A percentile compares a stretch with the other conserved stretches of the same genome.
Evolutionary conservation across 1,140 invertebrate species (phyloP).

Genomic region (Heliconius melpomene): DNA sequence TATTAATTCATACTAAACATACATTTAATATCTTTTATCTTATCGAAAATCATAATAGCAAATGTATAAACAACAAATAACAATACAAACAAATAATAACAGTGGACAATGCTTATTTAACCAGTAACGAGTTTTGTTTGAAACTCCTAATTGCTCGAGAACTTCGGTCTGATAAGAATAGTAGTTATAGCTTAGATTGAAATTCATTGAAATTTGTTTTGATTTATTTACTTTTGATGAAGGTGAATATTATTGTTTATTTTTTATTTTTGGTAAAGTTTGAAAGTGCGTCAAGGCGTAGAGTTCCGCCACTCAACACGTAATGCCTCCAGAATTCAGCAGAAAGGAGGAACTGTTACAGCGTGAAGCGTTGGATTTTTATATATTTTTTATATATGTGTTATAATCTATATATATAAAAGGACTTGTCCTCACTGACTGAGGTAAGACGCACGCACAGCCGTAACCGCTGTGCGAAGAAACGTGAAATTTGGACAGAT

Average conservation of each 20-base stretch:
- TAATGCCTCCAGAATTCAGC: too few relatives aligned
- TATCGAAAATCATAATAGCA: not conserved
- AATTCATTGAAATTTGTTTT: not conserved
- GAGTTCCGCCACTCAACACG: too few relatives aligned
- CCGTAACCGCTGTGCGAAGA: too few relatives aligned
- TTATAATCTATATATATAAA: too few relatives aligned
- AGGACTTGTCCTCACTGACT: too few relatives aligned
- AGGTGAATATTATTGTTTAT: not conserved
- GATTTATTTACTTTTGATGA: not conserved
- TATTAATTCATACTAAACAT: not conserved
- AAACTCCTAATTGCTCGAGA: not conserved
- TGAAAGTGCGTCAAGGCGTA: too few relatives aligned
- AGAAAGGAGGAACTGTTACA: too few relatives aligned
- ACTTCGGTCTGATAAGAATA: not conserved
- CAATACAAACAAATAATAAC: not conserved
- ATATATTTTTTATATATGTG: too few relatives aligned
- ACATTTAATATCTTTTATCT: not conserved
- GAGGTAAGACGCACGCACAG: too few relatives aligned
- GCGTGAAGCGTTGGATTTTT: too few relatives aligned
- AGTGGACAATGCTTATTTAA: not conserved
- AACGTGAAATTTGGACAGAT: too few relatives aligned
- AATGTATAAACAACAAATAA: not conserved
- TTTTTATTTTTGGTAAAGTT: too few relatives aligned
- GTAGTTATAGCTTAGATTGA: not conserved
- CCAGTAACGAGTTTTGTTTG: slow-evolving; percentile 4